Conservation (phyloP, 2,888 invertebrate species). For the Mythimna ferrago region DNA sequence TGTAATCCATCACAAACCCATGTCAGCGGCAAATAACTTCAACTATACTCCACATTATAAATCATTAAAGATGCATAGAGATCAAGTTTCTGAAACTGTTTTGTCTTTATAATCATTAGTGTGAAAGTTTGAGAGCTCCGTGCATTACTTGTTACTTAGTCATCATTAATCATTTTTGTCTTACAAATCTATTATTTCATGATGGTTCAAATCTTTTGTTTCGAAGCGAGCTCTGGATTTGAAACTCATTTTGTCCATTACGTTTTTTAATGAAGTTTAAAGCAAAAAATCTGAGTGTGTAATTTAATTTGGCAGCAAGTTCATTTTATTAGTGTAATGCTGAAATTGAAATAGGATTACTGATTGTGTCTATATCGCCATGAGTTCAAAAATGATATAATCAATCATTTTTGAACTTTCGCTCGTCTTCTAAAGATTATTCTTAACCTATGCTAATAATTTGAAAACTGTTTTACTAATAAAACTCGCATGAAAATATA, state of each 20-base stretch:
- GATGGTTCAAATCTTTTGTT: slow-evolving; percentile 53
- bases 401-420: too few species aligned
- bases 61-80: slow-evolving; percentile 60
- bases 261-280: slow-evolving; percentile 24
- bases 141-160: slow-evolving; percentile 58
- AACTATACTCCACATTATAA: slow-evolving; percentile 51
- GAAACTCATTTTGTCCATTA: slow-evolving; percentile 44
- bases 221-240: slow-evolving; percentile 38
- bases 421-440: background rate
- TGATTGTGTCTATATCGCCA: slow-evolving; percentile 14
- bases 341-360: slow-evolving; percentile 16
- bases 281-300: slow-evolving; percentile 25
- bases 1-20: slow-evolving; percentile 34
- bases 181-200: slow-evolving; percentile 65
- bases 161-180: slow-evolving; percentile 63
- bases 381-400: background rate
- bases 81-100: slow-evolving; percentile 63
- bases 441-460: background rate
- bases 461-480: background rate
- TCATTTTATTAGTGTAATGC: slow-evolving; percentile 5
- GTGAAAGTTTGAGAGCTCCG: slow-evolving; percentile 60
- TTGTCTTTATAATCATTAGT: slow-evolving; percentile 66
- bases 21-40: slow-evolving; percentile 43
- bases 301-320: slow-evolving; percentile 38
- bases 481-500: background rate